Evolutionary conservation across 1,140 invertebrate species (phyloP), one percentile per base, ranked within the genome.

Genomic region (Atta cephalotes): DNA sequence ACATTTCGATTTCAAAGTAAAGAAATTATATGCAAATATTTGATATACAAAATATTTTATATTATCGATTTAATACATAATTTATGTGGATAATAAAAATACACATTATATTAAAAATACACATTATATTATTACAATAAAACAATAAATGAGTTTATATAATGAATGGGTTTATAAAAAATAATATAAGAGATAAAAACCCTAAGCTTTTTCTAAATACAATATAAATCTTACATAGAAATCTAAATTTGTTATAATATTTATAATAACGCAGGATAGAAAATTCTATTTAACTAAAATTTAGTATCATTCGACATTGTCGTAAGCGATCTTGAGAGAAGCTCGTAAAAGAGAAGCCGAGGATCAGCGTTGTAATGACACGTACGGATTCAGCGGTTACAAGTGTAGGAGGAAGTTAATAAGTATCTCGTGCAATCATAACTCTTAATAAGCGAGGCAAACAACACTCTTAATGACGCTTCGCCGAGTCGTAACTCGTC

Each of bases 391-490:
- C 80, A 84, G 28, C 56, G n/a, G 51, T 28, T n/a, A 31, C 82
- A 78, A 66, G 68, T 85, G n/a, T 78, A 84, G 31, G 76, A 68
- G 45, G 49, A 58, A 66, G 85, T 80, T 90, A 90, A 90, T 90
- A 90, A 90, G 89, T 84, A 85, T 89, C 85, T 85, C 72, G 45
- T 70, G 65, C 89, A 70, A 87, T 89, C 88, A 90, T 90, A 90
- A 90, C 79, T 90, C 89, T 90, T 89, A 90, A 90, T 90, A 90
- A 90, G 81, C 88, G 74, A n/a, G 39, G 60, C 89, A 89, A 89
- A 88, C 89, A 72, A 62, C 72, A 53, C 70, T 85, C 53, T 89
- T 90, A 90, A 90, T 90, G 89, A 87, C 70, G 85, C 82, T 86
- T 88, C 81, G 89, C 71, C 80, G 87, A 87, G 80, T 90, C 58